Percentiles rank a stretch among this genome's conserved stretches.
Evolutionary conservation across 2,113 vertebrate genomes (phyloP).

Genomic region (Atherinomorus stipes): DNA sequence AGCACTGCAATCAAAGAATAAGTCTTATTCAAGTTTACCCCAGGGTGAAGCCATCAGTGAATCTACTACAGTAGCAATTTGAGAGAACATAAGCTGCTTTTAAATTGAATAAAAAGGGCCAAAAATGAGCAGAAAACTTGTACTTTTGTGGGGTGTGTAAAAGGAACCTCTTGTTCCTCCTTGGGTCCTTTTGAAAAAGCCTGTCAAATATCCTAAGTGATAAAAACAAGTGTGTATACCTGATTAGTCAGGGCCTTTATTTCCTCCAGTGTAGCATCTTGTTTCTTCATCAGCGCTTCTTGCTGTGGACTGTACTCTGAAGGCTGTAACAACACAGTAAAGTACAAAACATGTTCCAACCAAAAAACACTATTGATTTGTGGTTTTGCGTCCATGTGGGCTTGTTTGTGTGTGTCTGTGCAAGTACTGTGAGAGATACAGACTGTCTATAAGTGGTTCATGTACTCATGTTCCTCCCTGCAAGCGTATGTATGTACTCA

Average conservation of each 20-base stretch:
- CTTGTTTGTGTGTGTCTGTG: conserved; percentile 11
- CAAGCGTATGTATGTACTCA: conserved; percentile 42
- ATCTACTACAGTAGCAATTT: background rate
- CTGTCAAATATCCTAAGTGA: background rate
- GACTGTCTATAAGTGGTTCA: conserved; percentile 39
- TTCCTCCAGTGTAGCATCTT: conserved; percentile 86
- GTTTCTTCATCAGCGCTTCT: conserved; percentile 89
- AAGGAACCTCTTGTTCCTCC: background rate
- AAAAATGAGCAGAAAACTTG: background rate
- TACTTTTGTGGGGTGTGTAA: background rate
- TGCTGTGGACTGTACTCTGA: conserved; percentile 83
- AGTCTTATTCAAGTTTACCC: background rate
- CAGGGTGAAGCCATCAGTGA: background rate
- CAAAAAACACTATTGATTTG: conserved; percentile 49
- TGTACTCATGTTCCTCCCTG: conserved; percentile 50
- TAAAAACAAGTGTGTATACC: conserved; percentile 75
- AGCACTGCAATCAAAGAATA: background rate
- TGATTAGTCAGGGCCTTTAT: conserved; percentile 88
- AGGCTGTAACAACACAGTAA: conserved; percentile 78
- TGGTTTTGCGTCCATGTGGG: conserved; percentile 16
- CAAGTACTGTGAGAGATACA: conserved; percentile 37
- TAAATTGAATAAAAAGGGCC: background rate
- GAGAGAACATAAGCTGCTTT: background rate
- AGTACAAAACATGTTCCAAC: conserved; percentile 24
- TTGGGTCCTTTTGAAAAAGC: background rate